A percentile compares a stretch with the other conserved stretches of the same genome.
These are phyloP conservation scores for Botia kubotai DNA, from an alignment of 2,797 vertebrate genomes.

Conservation along the genomic window DNA sequence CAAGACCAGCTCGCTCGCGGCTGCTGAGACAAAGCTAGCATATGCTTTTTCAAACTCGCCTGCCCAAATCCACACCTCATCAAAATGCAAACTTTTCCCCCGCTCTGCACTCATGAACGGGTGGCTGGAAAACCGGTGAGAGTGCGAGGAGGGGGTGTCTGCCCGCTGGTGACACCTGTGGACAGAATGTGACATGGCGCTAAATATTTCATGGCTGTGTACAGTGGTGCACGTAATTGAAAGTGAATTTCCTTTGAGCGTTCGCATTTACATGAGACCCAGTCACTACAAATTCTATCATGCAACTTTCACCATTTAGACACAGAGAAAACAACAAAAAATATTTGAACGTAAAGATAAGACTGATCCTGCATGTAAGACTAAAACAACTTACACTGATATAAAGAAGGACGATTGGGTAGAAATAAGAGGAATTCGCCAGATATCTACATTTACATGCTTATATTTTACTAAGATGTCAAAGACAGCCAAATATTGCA, in stretches of 20 bases:
- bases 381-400: background rate
- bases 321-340: slow-evolving; percentile 2
- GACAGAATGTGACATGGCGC: slow-evolving; percentile 89
- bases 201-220: slow-evolving; percentile 92
- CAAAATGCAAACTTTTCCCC: slow-evolving; percentile 79
- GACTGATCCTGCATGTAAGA: slow-evolving; percentile 19
- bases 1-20: slow-evolving; percentile 80
- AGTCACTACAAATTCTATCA: slow-evolving; percentile 92
- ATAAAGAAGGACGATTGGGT: background rate
- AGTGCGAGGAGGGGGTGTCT: slow-evolving; percentile 55
- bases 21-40: slow-evolving; percentile 78
- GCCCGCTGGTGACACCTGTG: slow-evolving; percentile 90
- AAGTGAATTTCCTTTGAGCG: slow-evolving; percentile 95
- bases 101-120: slow-evolving; percentile 52
- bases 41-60: slow-evolving; percentile 86
- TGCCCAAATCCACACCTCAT: slow-evolving; percentile 85
- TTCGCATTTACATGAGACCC: slow-evolving; percentile 92
- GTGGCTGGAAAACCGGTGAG: background rate
- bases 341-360: slow-evolving; percentile 22
- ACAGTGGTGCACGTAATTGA: slow-evolving; percentile 90
- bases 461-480: background rate
- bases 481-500: background rate
- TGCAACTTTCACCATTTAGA: slow-evolving; percentile 80
- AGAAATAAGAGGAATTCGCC: background rate
- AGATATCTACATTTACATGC: background rate